Percentiles rank a stretch among this genome's conserved stretches.
Conservation (phyloP, 2,797 vertebrate genomes). For the Rhadinocentrus ornatus region DNA sequence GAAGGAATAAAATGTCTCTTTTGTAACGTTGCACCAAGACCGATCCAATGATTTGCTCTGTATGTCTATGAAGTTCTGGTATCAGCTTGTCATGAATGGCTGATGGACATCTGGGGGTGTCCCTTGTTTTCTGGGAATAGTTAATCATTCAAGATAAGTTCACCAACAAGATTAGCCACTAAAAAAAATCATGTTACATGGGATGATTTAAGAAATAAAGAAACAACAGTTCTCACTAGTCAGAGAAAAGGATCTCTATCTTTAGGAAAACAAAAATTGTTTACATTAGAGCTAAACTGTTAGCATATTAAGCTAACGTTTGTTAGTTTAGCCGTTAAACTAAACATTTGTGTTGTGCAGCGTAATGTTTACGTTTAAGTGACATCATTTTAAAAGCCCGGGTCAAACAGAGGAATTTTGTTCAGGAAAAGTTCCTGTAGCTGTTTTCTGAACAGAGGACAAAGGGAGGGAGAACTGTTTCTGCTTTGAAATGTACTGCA, state of each 20-base stretch:
- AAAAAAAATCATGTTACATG: no score
- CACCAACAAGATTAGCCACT: no score
- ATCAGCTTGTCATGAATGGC: no score
- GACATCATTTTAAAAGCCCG: background rate
- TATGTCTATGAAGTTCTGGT: background rate
- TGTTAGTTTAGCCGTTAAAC: background rate
- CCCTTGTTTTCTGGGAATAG: background rate
- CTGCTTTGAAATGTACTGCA: background rate
- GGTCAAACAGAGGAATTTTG: background rate
- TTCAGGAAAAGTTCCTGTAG: background rate
- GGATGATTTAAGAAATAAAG: background rate
- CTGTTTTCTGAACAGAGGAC: background rate
- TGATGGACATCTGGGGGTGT: background rate
- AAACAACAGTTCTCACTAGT: background rate
- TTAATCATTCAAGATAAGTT: background rate
- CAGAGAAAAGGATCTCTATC: background rate
- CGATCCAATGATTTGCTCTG: background rate
- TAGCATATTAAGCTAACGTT: background rate
- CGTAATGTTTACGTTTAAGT: background rate
- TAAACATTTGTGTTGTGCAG: background rate
- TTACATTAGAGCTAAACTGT: background rate
- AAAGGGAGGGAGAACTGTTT: background rate
- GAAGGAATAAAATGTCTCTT: background rate
- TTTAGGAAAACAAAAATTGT: background rate
- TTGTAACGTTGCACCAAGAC: background rate